Evolutionary conservation across 2,797 vertebrate genomes (phyloP), one percentile per base, ranked within the genome.

Genomic region (Tapera naevia): DNA sequence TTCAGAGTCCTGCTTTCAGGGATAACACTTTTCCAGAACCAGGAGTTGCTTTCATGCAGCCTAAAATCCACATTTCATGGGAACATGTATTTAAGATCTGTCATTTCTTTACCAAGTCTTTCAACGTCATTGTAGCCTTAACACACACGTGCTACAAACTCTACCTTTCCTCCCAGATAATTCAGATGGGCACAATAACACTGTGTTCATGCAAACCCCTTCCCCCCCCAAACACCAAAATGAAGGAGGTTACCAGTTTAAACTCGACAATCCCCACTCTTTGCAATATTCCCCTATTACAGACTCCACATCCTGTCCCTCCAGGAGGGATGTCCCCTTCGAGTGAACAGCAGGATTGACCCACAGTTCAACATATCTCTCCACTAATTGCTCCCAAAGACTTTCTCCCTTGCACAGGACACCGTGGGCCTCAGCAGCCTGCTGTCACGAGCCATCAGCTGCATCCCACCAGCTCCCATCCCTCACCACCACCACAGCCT

Each of bases 71-170:
- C 4, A 4, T 88, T 89, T 85, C 9, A 21, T 16, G 43, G 27
- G 2, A 65, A 65, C 6, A 5, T 1, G 3, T 32, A 12, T 60
- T 48, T 75, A 85, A 69, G n/a, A 72, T 12, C 11, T 61, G 30
- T 41, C 7, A 23, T 53, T 61, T 57, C 11, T 35, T 66, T 58
- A 37, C 41, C 41, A 76, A 33, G 18, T n/a, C 8, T 48, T 91
- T 74, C 23, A 56, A 35, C 14, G 45, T 33, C 50, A 61, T 72
- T 60, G 65, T 10, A 73, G 13, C 32, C 23, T 89, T 57, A 72
- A 33, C 27, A 41, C 14, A 32, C 4, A 28, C 0, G 0, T 13
- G 32, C 33, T 41, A 19, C 24, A 46, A 41, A 39, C 33, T 54
- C 56, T 76, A 4, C 28, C 43, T 76, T 79, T 86, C 50, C 53